Evolutionary conservation across 2,797 vertebrate species (phyloP).

Genomic region (Anas flavirostris): DNA sequence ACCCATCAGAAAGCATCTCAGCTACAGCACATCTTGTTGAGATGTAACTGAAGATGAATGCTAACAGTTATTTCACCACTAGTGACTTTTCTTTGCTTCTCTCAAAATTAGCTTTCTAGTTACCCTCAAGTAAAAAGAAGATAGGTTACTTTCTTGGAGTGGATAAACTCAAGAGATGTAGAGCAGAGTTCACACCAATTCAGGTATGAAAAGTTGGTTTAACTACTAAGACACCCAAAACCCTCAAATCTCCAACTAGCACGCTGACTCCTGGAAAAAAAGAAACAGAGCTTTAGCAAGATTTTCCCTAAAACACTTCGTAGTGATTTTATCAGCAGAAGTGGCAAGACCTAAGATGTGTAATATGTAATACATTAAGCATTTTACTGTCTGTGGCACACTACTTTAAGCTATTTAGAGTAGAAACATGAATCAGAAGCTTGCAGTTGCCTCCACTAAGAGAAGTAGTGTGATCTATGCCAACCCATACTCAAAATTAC

Average conservation of each 20-base stretch:
- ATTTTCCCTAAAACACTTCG: not conserved
- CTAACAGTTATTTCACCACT: not conserved
- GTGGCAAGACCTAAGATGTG: not conserved
- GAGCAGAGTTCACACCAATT: not conserved
- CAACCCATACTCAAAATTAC: not conserved
- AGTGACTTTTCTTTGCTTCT: slow-evolving; percentile 4
- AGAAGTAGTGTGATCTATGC: not conserved
- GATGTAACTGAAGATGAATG: slow-evolving; percentile 4
- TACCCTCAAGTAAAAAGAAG: not conserved
- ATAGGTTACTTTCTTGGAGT: not conserved
- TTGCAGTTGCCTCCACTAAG: not conserved
- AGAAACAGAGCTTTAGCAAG: not conserved
- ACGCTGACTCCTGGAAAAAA: not conserved
- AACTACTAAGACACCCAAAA: not conserved
- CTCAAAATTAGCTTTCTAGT: not conserved
- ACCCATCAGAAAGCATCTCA: not conserved
- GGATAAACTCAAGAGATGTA: not conserved
- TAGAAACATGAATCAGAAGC: not conserved
- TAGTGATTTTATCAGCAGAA: not conserved
- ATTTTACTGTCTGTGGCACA: not conserved
- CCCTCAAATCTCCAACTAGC: not conserved
- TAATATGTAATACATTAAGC: not conserved
- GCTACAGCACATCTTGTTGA: not conserved
- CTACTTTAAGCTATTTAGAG: not conserved
- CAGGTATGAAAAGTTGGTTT: not conserved